Base-by-base conservation (phyloP, 2,113 vertebrate species). In the Sprattus sprattus region DNA sequence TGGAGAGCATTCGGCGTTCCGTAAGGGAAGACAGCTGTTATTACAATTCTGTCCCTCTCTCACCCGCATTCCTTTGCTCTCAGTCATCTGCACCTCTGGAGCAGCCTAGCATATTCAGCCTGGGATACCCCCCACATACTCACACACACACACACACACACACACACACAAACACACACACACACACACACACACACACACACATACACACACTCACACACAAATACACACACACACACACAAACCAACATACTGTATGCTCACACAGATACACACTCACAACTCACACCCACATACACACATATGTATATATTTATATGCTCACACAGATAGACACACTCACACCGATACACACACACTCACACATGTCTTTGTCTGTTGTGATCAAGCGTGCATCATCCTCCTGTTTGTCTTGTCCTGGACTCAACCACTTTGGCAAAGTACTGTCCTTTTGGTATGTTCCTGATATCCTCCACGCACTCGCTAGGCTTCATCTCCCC, bases 21-120 rank as follows among this genome's bases (percentile, higher is more conserved):
- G 82, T 92, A 94, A 95, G 90, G 93, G 89, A 91, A 92, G 90
- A 93, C 95, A 95, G 94, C 94, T 95, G 93, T 95, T 94, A 90
- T 94, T 92, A 93, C 89, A 93, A 93, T 94, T 91, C 89, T 83
- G 90, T 90, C 71, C 32, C 71, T 92, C 75, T 88, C 75, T 64
- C 81, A 84, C 86, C 88, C 83, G 88, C 90, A 90, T 94, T 92
- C 92, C 92, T 90, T 83, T 45, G 80, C 84, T 86, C 83, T 87
- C 82, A 2, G 5, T 91, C 87, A 86, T 90, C 83, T 82, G 90
- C 92, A 92, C 92, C 90, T 93, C 89, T 90, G 85, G 81, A 91
- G 60, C 86, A 87, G 85, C 89, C 82, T 46, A 52, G 13, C 25
- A 88, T 54, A 87, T 89, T 85, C 88, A 90, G 86, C 81, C n/a